Base-by-base conservation (phyloP, 30 jellyfish, hydroid and myxozoan species). In the Pelagia noctiluca region DNA sequence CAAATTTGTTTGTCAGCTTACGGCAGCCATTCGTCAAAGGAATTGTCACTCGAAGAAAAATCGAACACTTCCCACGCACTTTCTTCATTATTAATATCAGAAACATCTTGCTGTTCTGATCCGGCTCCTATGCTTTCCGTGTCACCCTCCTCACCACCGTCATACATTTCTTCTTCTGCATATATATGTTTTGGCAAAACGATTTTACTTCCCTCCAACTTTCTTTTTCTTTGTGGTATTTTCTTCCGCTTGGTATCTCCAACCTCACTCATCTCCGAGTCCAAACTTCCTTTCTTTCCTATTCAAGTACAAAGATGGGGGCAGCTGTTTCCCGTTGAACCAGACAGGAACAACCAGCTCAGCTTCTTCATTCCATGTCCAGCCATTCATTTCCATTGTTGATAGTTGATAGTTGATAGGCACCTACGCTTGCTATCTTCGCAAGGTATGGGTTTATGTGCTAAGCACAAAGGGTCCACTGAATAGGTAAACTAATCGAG, bases 251-350 rank as follows among this genome's bases (percentile, higher is more conserved):
- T 36, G 29, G 23, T n/a, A 63, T 35, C 16, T n/a, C 29, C 75
- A 24, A 21, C 38, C 23, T 63, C 75, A 63, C 75, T 63, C 75
- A 63, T 63, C 29, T 63, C 75, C 19, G 75, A 63, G 75, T 63
- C 75, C 29, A 42, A 42, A 42, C 57, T 64, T 64, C 78, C 33
- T 64, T 29, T 52, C n/a, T 64, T 64, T 64, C 78, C 50, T 64
- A 10, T 18, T 64, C 7, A 25, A n/a, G 23, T 8, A 42, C 57
- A 42, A 42, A 60, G 83, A 12, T 71, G 83, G 83, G n/a, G 83
- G 83, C 70, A 71, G 36, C 83, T 71, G 83, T 18, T 25, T 35
- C 42, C 83, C 74, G 5, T 35, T 71, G 30, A 36, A 71, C 75
- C 83, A 71, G 36, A 71, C 75, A 2, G 83, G 74, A 8, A 33